Conservation (phyloP, 2,888 invertebrate genomes). For the Nymphalis polychloros region DNA sequence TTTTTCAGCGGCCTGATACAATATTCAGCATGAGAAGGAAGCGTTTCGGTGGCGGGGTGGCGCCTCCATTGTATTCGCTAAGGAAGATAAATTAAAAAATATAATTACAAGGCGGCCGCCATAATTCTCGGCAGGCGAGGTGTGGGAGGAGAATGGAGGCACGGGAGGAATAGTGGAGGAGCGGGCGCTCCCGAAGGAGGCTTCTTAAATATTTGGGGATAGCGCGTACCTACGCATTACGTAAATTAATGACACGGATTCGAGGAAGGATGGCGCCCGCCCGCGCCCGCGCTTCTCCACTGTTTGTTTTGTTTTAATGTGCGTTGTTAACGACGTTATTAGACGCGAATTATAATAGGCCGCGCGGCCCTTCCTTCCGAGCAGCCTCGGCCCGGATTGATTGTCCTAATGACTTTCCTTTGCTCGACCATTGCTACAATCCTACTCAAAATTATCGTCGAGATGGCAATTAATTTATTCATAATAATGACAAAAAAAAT, state of each 20-base stretch:
- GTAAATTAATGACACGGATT: conserved; percentile 83
- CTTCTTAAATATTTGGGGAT: conserved; percentile 83
- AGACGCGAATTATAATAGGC: conserved; percentile 74
- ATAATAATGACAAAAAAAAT: background rate
- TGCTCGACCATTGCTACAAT: conserved; percentile 71
- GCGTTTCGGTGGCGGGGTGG: conserved; percentile 80
- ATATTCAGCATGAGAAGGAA: conserved; percentile 82
- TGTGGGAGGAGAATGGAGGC: conserved; percentile 59
- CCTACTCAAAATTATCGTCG: conserved; percentile 60
- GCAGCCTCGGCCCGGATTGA: conserved; percentile 57
- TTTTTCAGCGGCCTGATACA: conserved; percentile 82
- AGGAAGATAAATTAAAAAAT: conserved; percentile 88
- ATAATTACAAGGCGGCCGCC: conserved; percentile 86
- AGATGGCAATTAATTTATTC: conserved; percentile 7
- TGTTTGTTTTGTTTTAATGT: conserved; percentile 82
- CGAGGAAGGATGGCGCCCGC: conserved; percentile 80
- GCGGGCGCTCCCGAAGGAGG: conserved; percentile 80
- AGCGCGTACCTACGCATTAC: conserved; percentile 83
- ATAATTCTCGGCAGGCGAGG: conserved; percentile 81
- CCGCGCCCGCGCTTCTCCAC: conserved; percentile 62
- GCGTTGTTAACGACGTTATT: conserved; percentile 81
- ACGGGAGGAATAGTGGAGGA: conserved; percentile 73
- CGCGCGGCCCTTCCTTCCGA: conserved; percentile 47
- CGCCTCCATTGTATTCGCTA: conserved; percentile 83
- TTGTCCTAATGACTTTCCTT: conserved; percentile 77